A percentile compares a stretch with the other conserved stretches of the same genome.
These are phyloP conservation scores for Talpa occidentalis DNA, from an alignment of 2,113 vertebrate species.

Conservation along the genomic window DNA sequence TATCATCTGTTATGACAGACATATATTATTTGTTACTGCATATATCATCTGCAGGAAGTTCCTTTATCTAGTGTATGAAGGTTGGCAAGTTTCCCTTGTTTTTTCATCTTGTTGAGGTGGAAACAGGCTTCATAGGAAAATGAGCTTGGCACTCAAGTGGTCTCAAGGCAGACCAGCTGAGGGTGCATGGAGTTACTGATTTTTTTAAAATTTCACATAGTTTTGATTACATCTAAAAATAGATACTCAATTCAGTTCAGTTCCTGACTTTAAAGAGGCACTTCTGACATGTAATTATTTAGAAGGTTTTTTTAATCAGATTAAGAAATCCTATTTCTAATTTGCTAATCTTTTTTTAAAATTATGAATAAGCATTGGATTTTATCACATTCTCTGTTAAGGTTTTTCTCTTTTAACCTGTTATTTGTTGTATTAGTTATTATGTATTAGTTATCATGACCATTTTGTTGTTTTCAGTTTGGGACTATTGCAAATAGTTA, in stretches of 20 bases:
- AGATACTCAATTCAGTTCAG: not conserved
- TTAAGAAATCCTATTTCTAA: not conserved
- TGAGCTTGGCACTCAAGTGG: not conserved
- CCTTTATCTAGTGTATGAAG: conserved; percentile 92
- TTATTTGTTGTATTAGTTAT: not conserved
- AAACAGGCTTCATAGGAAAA: not conserved
- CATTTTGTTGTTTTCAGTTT: not conserved
- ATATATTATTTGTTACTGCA: conserved; percentile 96
- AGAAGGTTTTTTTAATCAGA: not conserved
- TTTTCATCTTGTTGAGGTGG: conserved; percentile 90
- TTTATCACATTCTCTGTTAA: not conserved
- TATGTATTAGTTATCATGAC: not conserved
- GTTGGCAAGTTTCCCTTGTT: conserved; percentile 94
- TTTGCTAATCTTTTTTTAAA: not conserved
- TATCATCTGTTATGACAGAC: conserved; percentile 90
- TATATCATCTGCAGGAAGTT: conserved; percentile 88
- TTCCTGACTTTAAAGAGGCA: conserved; percentile 43
- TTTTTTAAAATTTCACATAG: too few relatives aligned
- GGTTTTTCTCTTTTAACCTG: conserved; percentile 16
- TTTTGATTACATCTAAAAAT: too few relatives aligned
- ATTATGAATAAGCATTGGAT: not conserved
- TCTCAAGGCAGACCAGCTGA: conserved; percentile 51
- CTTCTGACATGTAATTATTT: conserved; percentile 1
- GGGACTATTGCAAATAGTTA: not conserved
- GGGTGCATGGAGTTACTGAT: not conserved